Base-by-base conservation (phyloP, 2,888 invertebrate genomes). In the Thera britannica region DNA sequence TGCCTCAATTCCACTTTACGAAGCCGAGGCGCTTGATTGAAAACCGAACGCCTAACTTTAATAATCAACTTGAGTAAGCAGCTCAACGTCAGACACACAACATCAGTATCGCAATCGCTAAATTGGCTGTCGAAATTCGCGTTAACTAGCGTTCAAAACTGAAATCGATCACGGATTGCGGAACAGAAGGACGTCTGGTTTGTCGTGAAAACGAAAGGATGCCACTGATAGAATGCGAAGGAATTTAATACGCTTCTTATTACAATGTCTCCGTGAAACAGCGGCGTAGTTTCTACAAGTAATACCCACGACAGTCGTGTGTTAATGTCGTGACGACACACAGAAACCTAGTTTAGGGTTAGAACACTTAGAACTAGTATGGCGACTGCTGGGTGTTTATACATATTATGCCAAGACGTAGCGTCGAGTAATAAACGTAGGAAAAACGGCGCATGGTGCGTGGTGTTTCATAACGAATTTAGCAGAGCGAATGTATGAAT, bases 11-110 rank as follows among this genome's bases (percentile, higher is more conserved):
- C 56, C 67, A 72, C 68, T 71, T 23, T 63, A 73, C 71, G 63
- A 68, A 56, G 63, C 66, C 70, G 61, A 79, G 75, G 58, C 78
- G 77, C 76, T 78, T 87, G 88, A 88, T 87, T 88, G 85, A 84
- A 84, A 87, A 82, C 81, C 73, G 72, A 66, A 73, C 73, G 74
- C 62, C 71, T 67, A 73, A 74, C 72, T 74, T 74, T 73, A 72
- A 76, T 76, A 72, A 74, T 73, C 73, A 72, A 72, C 70, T 72
- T 34, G 60, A 66, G 66, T 66, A 70, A 74, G 67, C 70, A 69
- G 70, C 70, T 74, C 72, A 69, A 69, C 72, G 72, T 69, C 70
- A 70, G 49, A 58, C 60, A 62, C 64, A 69, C 71, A 67, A 72
- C 70, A 74, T 74, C 70, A 69, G 72, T 72, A 69, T 72, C 70